Evolutionary conservation across 2,888 invertebrate species (phyloP), one percentile per base, ranked within the genome.

Genomic region (Lepetodrilus schrolli): DNA sequence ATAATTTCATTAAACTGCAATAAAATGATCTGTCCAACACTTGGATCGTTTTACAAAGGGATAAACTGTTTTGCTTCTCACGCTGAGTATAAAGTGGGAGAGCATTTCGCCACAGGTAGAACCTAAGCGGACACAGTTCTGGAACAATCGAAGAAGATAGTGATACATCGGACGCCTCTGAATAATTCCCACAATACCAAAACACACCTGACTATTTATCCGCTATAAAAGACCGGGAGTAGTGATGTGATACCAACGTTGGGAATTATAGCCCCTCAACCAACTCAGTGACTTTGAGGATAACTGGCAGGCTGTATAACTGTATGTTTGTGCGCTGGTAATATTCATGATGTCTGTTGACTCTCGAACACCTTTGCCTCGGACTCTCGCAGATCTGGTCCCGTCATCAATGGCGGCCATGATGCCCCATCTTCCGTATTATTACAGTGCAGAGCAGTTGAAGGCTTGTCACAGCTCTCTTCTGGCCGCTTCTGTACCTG

Each of bases 401-500:
- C 74, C 72, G 4, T 38, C 74, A 21, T 65, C 72, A n/a, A 26
- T 48, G 50, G 38, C 66, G 17, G 38, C 66, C n/a, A 77, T 70
- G 68, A 75, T 82, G 79, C 79, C 78, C 47, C 80, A 80, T 47
- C 73, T 82, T 5, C 80, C 82, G 1, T 80, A 80, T 66, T 75
- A 80, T 38, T 82, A 80, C 78, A 78, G 72, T 10, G 68, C 78
- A 1, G 76, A 74, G 30, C 79, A 80, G 51, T 51, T 82, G 13
- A 82, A 83, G 73, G 76, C 78, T 1, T 82, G 79, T 66, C 80
- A 81, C 58, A 77, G 66, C 72, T 74, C 77, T n/a, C 73, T 81
- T 48, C 70, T 83, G 51, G 74, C 79, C 5, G 78, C 75, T 0
- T 73, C 75, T 20, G 75, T 79, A 0, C 71, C 73, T 8, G 66